These are phyloP conservation scores for Lepidotrigona ventralis DNA, from an alignment of 1,140 invertebrate species.

Conservation along the genomic window DNA sequence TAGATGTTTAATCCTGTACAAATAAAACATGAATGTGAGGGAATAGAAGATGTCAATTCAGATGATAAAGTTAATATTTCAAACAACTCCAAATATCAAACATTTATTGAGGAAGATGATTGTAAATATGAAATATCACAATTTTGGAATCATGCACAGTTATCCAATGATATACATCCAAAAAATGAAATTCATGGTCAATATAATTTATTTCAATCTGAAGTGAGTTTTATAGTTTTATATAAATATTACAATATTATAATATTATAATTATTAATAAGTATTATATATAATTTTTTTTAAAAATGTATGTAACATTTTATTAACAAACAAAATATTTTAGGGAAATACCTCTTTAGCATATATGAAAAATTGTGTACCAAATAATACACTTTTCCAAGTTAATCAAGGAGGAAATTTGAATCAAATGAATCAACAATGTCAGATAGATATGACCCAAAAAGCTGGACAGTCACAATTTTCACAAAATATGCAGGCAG, in stretches of 20 bases:
- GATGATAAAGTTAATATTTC: conserved; percentile 65
- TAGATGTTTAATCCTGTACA: conserved; percentile 78
- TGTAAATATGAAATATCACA: conserved; percentile 76
- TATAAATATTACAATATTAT: neutral
- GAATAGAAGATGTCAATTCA: conserved; percentile 71
- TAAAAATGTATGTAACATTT: neutral
- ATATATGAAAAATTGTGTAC: conserved; percentile 58
- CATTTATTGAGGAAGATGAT: conserved; percentile 76
- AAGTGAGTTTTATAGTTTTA: conserved; percentile 56
- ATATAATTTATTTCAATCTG: conserved; percentile 65
- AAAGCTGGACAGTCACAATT: conserved; percentile 39
- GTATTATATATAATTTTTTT: neutral
- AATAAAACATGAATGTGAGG: conserved; percentile 77
- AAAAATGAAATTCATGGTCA: conserved; percentile 71
- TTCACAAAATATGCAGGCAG: conserved; percentile 45
- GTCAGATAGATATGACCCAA: conserved; percentile 31
- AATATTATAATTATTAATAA: conserved; percentile 8
- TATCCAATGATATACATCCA: conserved; percentile 69
- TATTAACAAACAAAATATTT: conserved; percentile 19
- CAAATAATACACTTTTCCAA: conserved; percentile 55
- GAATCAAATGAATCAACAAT: conserved; percentile 48
- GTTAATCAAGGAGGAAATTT: conserved; percentile 47
- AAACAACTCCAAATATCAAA: conserved; percentile 71
- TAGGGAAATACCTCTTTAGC: conserved; percentile 56
- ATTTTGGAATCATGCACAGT: conserved; percentile 75